These are phyloP conservation scores for Agrotis exclamationis DNA, from an alignment of 2,888 invertebrate species.

Conservation along the genomic window DNA sequence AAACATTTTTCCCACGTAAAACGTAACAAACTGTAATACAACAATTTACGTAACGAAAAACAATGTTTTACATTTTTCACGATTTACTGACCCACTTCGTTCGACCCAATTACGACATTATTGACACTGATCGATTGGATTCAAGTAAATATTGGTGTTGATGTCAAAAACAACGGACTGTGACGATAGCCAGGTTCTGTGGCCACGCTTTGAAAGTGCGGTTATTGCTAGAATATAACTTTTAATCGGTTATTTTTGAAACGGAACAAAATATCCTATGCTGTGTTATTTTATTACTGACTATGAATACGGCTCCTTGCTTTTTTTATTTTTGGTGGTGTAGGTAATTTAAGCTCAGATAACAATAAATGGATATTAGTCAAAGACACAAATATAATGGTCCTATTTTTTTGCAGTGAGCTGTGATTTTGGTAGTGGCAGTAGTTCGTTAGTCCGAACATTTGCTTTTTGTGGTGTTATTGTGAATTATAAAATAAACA, in stretches of 20 bases:
- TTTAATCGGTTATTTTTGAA: slow-evolving; percentile 8
- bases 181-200: slow-evolving; percentile 38
- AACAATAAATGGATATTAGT: no score
- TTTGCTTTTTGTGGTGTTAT: no score
- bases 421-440: no score
- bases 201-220: slow-evolving; percentile 12
- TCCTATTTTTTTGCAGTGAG: no score
- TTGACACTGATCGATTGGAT: slow-evolving; percentile 65
- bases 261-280: not conserved
- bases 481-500: no score
- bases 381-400: no score
- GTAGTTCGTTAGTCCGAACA: no score
- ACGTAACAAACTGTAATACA: not conserved
- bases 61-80: slow-evolving; percentile 38
- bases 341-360: no score
- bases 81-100: slow-evolving; percentile 50
- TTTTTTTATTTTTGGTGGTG: not conserved
- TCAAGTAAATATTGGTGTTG: slow-evolving; percentile 52
- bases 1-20: not conserved
- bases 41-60: slow-evolving; percentile 1
- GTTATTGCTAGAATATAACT: slow-evolving; percentile 9
- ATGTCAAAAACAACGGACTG: slow-evolving; percentile 50
- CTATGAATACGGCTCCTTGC: not conserved
- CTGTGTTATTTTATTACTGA: not conserved
- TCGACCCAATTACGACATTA: slow-evolving; percentile 58